Evolutionary conservation across 2,797 vertebrate genomes (phyloP), one percentile per base, ranked within the genome.

Genomic region (Delichon dasypus): DNA sequence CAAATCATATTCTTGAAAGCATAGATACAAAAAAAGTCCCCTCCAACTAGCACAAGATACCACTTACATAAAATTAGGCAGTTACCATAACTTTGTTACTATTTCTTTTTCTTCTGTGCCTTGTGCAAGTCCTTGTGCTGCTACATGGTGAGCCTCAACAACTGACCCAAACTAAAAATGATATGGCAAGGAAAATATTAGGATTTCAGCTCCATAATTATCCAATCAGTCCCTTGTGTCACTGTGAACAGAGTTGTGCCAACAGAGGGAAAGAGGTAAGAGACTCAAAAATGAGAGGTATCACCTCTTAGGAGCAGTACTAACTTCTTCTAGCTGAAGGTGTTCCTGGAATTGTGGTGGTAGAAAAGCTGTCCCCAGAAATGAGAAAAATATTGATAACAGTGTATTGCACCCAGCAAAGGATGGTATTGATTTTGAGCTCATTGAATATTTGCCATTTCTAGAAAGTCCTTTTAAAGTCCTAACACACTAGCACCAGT

Each of bases 371-470:
- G 21, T 66, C 32, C 14, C 60, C 36, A 80, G 67, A 87, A 87
- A 85, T 30, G 60, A 80, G 32, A 74, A 25, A 72, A 71, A 61
- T 23, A 83, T 32, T 75, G 5, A 47, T 61, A 77, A 62, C 23
- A 76, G 13, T 27, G 6, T 66, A 21, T 50, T 51, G 18, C 17
- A 29, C n/a, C 73, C 20, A 44, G 6, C 0, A 0, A 57, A 89
- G 5, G 19, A n/a, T 30, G 23, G 10, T 38, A 48, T 48, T 81
- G 64, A 53, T 88, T 45, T 85, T 74, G 61, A 77, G 3, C 29
- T 86, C 57, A 60, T 62, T 81, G 44, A 84, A 65, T 50, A 62
- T 89, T 71, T 91, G 74, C 68, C 32, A 76, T 85, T 92, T 83
- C 34, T 13, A 20, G 71, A 29, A 90, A 77, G 34, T 38, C 68